phyloP scores from a whole-genome alignment of 2,888 invertebrate genomes.

The Phaedon cochleariae region DNA sequence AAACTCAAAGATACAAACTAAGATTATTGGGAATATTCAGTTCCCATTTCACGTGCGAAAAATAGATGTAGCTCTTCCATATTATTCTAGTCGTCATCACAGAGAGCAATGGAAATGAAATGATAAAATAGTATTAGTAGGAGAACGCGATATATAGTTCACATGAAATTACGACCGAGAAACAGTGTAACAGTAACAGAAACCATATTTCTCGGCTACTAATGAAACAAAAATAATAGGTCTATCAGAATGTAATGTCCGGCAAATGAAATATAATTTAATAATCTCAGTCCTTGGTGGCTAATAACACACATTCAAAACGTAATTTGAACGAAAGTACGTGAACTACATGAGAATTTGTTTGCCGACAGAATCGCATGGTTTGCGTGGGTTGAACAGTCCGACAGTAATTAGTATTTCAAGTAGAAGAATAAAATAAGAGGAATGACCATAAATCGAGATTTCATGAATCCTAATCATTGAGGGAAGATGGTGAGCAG shows the following conservation, averaged over 20 bases:
- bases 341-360: conserved; percentile 60
- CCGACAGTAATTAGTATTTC: conserved; percentile 18
- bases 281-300: conserved; percentile 49
- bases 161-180: conserved; percentile 7
- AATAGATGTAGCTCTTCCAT: too few species aligned
- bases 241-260: conserved; percentile 36
- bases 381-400: conserved; percentile 55
- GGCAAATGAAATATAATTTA: conserved; percentile 50
- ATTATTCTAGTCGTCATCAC: too few species aligned
- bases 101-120: too few species aligned
- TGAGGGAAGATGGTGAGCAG: too few species aligned
- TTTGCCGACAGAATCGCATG: conserved; percentile 60
- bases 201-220: conserved; percentile 17
- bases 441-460: background rate
- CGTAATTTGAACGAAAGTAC: conserved; percentile 55
- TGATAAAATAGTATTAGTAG: too few species aligned
- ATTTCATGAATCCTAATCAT: background rate
- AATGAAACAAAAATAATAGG: conserved; percentile 22
- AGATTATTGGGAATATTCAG: too few species aligned
- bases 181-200: background rate
- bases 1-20: too few species aligned
- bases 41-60: too few species aligned
- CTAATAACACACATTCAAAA: conserved; percentile 57
- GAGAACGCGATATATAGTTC: too few species aligned
- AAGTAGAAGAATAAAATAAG: background rate